Base-by-base conservation (phyloP, 1,140 invertebrate genomes). In the Lamellibrachia luymesi region DNA sequence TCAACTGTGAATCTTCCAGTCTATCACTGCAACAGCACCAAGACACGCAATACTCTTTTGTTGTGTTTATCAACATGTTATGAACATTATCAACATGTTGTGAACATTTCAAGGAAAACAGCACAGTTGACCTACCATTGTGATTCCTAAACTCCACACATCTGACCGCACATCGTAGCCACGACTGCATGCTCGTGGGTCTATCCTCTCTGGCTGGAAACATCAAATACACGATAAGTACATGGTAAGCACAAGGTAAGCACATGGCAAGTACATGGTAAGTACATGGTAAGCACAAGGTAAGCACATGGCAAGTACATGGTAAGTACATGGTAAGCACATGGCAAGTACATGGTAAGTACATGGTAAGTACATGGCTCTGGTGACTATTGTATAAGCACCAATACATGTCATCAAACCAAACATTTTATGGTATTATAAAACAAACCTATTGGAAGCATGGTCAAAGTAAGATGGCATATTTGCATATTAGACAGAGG, bases 101-200 rank as follows among this genome's bases (percentile, higher is more conserved):
- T 7, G 6, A 7, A 7, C 6, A 1, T 56, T 56, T 56, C 13
- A 38, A 56, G 6, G 52, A 56, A 56, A 13, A 13, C 52, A 80
- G 25, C 25, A 52, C 51, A 92, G 22, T 92, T 93, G 49, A 90
- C 92, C 94, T 95, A 97, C 96, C 96, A 97, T 95, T 27, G 97
- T 97, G 25, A 97, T 97, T 51, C 97, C 97, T 92, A 99, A 96
- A 50, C 98, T 99, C 98, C 99, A 99, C 8, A 99, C 98, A 96
- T 99, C 99, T 80, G 98, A 99, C 93, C 98, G 97, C 0, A 99
- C 98, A 96, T 99, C 99, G 95, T 99, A 99, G 49, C 97, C 97
- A 89, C 96, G 95, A 38, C 96, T 92, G 97, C 98, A 90, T 97
- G 97, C 95, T 97, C 97, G 95, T 13, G 98, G 98, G 96, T 99